These are phyloP conservation scores for Argyra leucocephala DNA, from an alignment of 2,888 invertebrate genomes.

Conservation along the genomic window DNA sequence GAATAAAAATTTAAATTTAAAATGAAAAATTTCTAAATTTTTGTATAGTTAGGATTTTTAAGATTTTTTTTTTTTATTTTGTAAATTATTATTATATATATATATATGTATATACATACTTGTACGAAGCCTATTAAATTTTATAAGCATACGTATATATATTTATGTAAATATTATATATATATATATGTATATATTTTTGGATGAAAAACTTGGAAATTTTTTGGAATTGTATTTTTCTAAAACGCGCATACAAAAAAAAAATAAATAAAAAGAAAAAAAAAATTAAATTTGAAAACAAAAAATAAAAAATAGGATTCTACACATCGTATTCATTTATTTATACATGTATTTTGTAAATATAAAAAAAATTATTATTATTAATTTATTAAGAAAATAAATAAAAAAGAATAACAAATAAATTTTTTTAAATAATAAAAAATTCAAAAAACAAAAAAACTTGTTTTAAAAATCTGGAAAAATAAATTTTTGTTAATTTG, in stretches of 20 bases:
- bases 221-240: too few relatives aligned
- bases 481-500: too few relatives aligned
- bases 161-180: too few relatives aligned
- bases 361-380: too few relatives aligned
- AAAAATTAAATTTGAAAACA: neutral
- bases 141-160: neutral
- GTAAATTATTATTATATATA: neutral
- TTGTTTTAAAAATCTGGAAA: too few relatives aligned
- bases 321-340: too few relatives aligned
- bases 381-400: too few relatives aligned
- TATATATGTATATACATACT: neutral
- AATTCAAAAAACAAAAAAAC: too few relatives aligned
- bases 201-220: neutral
- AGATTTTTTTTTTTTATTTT: neutral
- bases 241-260: neutral
- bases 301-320: neutral
- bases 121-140: neutral
- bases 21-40: neutral
- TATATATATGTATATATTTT: slow-evolving; percentile 1
- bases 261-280: neutral
- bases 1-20: too few relatives aligned
- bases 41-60: neutral
- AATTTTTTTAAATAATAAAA: too few relatives aligned
- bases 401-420: too few relatives aligned
- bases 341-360: neutral